Evolutionary conservation across 2,113 vertebrate genomes (phyloP).

Genomic region (Oxyruncus cristatus): DNA sequence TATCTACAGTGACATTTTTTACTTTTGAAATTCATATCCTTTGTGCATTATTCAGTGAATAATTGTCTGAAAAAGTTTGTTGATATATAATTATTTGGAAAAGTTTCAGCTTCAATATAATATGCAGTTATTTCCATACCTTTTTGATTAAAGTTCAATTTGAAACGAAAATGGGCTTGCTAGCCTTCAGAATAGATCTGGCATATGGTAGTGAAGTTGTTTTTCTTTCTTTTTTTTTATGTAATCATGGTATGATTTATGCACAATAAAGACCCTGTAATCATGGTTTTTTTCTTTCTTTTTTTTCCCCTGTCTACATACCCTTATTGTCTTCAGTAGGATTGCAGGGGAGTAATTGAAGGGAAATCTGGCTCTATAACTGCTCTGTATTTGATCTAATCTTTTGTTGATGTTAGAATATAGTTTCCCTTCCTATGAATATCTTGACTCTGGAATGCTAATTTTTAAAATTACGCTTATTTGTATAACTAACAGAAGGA

Average conservation of each 20-base stretch:
- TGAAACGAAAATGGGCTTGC: not conserved
- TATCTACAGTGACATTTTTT: conserved; percentile 13
- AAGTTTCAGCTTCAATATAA: conserved; percentile 10
- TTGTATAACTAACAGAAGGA: not conserved
- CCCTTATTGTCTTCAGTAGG: not conserved
- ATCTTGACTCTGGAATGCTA: not conserved
- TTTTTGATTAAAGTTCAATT: conserved; percentile 41
- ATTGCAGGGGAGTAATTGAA: not conserved
- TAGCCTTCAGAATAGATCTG: conserved; percentile 36
- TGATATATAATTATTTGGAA: conserved; percentile 34
- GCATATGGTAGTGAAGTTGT: not conserved
- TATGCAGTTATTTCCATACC: conserved; percentile 32
- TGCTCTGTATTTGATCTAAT: not conserved
- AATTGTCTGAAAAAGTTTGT: conserved; percentile 52
- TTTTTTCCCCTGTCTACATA: not conserved
- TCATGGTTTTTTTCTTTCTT: not conserved
- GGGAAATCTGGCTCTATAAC: not conserved
- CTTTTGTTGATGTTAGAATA: not conserved
- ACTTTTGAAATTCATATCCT: conserved; percentile 57
- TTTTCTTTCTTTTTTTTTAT: not conserved
- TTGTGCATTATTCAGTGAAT: conserved; percentile 62
- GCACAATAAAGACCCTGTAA: not conserved
- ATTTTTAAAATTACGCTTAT: not conserved
- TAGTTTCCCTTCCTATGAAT: not conserved
- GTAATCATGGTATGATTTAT: conserved; percentile 9